Evolutionary conservation across 2,797 vertebrate species (phyloP).

Genomic region (Chiloscyllium punctatum): DNA sequence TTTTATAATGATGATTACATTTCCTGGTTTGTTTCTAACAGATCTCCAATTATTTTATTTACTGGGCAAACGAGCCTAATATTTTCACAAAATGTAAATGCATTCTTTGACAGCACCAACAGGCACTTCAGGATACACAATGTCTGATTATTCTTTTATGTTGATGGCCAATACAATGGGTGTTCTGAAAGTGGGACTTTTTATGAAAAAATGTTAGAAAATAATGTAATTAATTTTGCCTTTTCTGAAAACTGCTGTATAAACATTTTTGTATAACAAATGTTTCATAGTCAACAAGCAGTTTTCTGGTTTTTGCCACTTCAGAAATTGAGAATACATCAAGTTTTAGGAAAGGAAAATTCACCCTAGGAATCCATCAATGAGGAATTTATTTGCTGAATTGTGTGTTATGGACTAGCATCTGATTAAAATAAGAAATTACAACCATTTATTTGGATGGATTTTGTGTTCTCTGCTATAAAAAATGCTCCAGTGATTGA

Average conservation of each 20-base stretch:
- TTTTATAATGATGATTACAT: too few relatives aligned
- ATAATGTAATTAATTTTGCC: neutral
- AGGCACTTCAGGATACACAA: neutral
- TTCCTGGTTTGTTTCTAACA: neutral
- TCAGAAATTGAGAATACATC: neutral
- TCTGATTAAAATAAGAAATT: neutral
- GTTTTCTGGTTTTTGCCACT: neutral
- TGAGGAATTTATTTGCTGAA: neutral
- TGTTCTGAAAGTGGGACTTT: neutral
- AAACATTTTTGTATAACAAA: neutral
- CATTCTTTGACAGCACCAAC: neutral
- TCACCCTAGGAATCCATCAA: neutral
- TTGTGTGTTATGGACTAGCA: neutral
- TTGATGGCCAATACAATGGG: neutral
- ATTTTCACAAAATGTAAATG: neutral
- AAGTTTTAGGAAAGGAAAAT: neutral
- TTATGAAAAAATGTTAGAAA: neutral
- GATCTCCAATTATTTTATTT: neutral
- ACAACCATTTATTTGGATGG: neutral
- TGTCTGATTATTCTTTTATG: neutral
- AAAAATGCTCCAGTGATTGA: neutral
- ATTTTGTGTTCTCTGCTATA: neutral
- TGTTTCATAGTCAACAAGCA: neutral
- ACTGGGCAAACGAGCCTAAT: neutral
- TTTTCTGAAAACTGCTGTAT: neutral